Evolutionary conservation across 2,113 vertebrate species (phyloP).

Genomic region (Gobiocypris rarus): DNA sequence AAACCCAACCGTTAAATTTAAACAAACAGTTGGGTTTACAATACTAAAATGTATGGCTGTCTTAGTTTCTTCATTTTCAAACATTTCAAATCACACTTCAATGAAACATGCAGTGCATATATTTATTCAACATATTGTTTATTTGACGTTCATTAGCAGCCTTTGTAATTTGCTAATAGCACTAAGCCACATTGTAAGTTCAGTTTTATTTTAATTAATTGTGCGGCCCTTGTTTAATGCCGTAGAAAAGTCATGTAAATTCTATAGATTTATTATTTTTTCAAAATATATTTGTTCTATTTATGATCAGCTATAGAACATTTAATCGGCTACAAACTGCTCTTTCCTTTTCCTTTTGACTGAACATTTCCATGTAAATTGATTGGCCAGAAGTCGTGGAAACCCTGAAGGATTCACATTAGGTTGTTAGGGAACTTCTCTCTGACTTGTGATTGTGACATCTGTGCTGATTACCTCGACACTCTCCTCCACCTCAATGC

Average conservation of each 20-base stretch:
- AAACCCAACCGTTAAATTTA: no score
- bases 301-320: not conserved
- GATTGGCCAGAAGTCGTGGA: not conserved
- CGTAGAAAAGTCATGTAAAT: not conserved
- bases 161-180: not conserved
- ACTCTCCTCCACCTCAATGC: constrained; percentile 96
- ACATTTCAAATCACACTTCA: not conserved
- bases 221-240: not conserved
- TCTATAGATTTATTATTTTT: not conserved
- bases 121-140: not conserved
- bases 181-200: not conserved
- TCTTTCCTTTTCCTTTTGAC: not conserved
- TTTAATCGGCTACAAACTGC: not conserved
- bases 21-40: not conserved
- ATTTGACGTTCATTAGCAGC: not conserved
- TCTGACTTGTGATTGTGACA: not conserved
- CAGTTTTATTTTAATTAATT: not conserved
- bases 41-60: not conserved
- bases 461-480: constrained; percentile 83
- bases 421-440: not conserved
- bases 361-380: not conserved
- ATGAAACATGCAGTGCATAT: not conserved
- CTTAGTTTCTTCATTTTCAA: not conserved
- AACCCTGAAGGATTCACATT: constrained; percentile 5
- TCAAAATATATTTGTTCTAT: not conserved